Percentiles rank a stretch among this genome's conserved stretches.
Evolutionary conservation across 2,888 invertebrate species (phyloP).

Genomic region (Platycnemis pennipes): DNA sequence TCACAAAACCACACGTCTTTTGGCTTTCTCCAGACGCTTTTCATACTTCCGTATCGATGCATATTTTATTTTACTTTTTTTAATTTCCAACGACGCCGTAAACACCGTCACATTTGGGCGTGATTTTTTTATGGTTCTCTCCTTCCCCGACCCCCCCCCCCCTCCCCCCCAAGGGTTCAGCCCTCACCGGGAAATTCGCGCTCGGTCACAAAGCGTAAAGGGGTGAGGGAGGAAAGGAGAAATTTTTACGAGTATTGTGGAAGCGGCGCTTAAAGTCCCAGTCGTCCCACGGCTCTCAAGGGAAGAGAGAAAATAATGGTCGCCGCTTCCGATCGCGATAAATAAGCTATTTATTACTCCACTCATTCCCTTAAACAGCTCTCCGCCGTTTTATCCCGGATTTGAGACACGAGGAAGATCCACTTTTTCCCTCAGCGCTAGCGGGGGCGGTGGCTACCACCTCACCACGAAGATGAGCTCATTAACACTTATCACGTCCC

Average conservation of each 20-base stretch:
- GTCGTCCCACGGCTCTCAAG: background rate
- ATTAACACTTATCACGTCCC: slow-evolving; percentile 47
- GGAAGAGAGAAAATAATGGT: background rate
- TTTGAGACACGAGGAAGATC: background rate
- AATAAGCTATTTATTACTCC: slow-evolving; percentile 14
- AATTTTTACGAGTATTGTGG: background rate
- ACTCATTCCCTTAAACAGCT: background rate
- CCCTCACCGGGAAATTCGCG: background rate
- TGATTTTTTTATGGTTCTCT: background rate
- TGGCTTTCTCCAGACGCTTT: background rate
- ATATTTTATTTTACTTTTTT: background rate
- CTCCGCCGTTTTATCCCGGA: slow-evolving; percentile 26
- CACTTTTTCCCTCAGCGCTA: background rate
- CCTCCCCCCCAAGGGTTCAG: no score
- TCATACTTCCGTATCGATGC: background rate
- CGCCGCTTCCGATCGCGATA: background rate
- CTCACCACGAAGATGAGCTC: background rate
- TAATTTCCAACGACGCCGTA: background rate
- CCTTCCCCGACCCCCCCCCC: no score
- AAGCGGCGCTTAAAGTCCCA: background rate
- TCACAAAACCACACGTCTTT: no score
- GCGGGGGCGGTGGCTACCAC: background rate
- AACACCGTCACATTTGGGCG: background rate
- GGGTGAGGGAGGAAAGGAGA: no score
- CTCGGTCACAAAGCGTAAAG: background rate